Evolutionary conservation across 2,888 invertebrate species (phyloP), one percentile per base, ranked within the genome.

Genomic region (Lathronympha strigana): DNA sequence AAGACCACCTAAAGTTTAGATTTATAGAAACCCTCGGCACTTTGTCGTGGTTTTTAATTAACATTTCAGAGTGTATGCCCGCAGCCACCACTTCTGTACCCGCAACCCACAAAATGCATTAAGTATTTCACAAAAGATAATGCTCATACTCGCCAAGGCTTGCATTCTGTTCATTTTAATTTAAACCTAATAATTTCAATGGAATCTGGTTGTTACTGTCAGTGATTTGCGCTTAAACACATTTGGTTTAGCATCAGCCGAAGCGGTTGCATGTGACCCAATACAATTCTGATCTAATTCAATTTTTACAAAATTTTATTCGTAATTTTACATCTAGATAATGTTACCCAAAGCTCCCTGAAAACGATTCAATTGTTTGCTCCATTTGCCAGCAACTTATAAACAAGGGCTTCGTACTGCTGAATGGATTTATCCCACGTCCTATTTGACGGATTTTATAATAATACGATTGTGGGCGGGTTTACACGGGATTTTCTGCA

Each of bases 121-220:
- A 75, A 77, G 73, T 69, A 73, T 76, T 78, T 66, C 67, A 73
- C 45, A 72, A 74, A 69, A 75, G 72, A 76, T 77, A 79, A 78
- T 75, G 74, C 67, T 71, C 51, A 60, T 68, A 68, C 69, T 72
- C 73, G 73, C 73, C 31, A n/a, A 17, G 4, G 19, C 31, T 13
- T 19, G 17, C 4, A 43, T 43, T 19, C 1, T 21, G 19, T 8
- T 17, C 4, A n/a, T 40, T 9, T 43, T 21, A 11, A 43, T 43
- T 9, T 17, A 40, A 19, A 9, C 8, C 17, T 40, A 36, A n/a
- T 3, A 36, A 36, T 5, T 36, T 40, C 13, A 1, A 2, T 19
- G 6, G 2, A 36, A 36, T 13, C 36, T 36, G n/a, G n/a, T 17
- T n/a, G n/a, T n/a, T n/a, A n/a, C n/a, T 40, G 17, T n/a, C 17